These are phyloP conservation scores for Eupeodes corollae DNA, from an alignment of 1,140 invertebrate genomes.

Conservation along the genomic window DNA sequence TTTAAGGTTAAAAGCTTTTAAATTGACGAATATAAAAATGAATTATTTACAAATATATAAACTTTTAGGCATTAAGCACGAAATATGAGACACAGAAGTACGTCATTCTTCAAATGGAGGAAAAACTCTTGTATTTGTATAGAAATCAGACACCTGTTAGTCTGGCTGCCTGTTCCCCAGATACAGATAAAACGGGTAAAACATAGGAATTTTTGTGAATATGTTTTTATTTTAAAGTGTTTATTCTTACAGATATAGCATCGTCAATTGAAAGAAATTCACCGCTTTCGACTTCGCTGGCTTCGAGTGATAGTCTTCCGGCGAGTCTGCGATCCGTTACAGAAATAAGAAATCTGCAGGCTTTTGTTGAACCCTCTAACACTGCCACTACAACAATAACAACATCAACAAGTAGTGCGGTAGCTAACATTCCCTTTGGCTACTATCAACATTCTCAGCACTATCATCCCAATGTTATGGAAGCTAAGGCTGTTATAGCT, in stretches of 20 bases:
- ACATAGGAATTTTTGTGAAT: neutral
- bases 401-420: constrained; percentile 2
- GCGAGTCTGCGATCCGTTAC: constrained; percentile 35
- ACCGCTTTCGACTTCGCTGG: constrained; percentile 43
- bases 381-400: neutral
- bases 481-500: neutral
- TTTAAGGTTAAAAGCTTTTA: constrained; percentile 36
- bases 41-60: neutral
- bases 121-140: constrained; percentile 45
- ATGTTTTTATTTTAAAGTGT: constrained; percentile 15
- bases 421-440: neutral
- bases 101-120: constrained; percentile 55
- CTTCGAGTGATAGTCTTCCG: constrained; percentile 43
- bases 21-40: neutral
- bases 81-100: constrained; percentile 58
- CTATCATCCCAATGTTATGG: neutral
- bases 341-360: constrained; percentile 40
- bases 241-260: constrained; percentile 35
- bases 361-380: constrained; percentile 23
- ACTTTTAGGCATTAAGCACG: constrained; percentile 48
- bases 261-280: constrained; percentile 40
- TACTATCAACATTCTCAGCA: neutral
- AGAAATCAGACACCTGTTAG: constrained; percentile 39
- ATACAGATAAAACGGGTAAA: constrained; percentile 33
- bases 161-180: constrained; percentile 25